Base-by-base conservation (phyloP, 2,113 vertebrate genomes). In the Otus sunia region DNA sequence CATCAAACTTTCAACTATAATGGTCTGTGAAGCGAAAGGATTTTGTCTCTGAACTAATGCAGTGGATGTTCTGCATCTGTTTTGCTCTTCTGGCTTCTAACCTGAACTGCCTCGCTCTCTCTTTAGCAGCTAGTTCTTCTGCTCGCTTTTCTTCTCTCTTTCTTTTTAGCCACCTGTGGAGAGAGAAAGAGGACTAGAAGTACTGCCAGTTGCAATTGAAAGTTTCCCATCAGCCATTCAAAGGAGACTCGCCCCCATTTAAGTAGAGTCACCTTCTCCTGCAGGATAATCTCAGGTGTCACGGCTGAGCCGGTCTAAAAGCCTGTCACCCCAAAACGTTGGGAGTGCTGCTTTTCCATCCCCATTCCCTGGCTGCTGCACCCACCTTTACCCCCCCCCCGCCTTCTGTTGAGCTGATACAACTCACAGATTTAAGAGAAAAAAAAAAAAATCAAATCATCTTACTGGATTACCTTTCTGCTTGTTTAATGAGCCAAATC, bases 101-200 rank as follows among this genome's bases (percentile, higher is more conserved):
- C 63, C 98, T 95, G 85, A 99, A 73, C 97, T 99, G 99, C 86
- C 98, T 98, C 11, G 97, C 97, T 88, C 98, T 98, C 91, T 99
- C 99, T 91, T 98, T 98, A 82, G 98, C 97, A 34, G 97, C 98
- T 64, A 98, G 98, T 91, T 99, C 98, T 96, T 99, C 98, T 2
- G 95, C 97, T n/a, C 97, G 95, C 97, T 99, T 99, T 92, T 99
- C 99, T 20, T 95, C 96, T 77, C 98, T 98, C 96, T 99, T 99
- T 80, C 96, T 97, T 96, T 96, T 99, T 69, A 99, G 97, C 99
- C 99, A 99, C 77, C 99, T 99, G 97, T 79, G 74, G 67, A 96
- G 53, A 94, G 6, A 94, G 12, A 29, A 94, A 34, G 25, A 77
- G 39, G 73, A 68, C 29, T 55, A 71, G 52, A 68, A 76, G 37